A percentile compares a stretch with the other conserved stretches of the same genome.
These are phyloP conservation scores for Notothenia coriiceps DNA, from an alignment of 2,113 vertebrate genomes.

Conservation along the genomic window DNA sequence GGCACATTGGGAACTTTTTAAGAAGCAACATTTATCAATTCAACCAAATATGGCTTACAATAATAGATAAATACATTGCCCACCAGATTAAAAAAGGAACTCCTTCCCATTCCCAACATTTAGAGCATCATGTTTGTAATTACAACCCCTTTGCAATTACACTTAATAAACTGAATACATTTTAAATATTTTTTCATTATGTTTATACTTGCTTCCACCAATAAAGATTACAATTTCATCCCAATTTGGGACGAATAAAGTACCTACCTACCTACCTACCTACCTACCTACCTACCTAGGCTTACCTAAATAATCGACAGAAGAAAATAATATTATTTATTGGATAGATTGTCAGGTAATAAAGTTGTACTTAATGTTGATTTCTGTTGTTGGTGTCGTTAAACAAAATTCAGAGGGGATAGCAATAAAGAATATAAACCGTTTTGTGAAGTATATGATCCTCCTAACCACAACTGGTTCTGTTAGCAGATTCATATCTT, in stretches of 20 bases:
- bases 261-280: too few relatives aligned
- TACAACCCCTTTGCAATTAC: neutral
- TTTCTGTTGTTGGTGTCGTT: neutral
- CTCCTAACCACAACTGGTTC: neutral
- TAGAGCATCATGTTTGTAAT: neutral
- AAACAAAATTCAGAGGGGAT: too few relatives aligned
- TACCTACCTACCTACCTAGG: too few relatives aligned
- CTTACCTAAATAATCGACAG: neutral
- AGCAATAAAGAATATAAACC: neutral
- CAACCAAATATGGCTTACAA: too few relatives aligned
- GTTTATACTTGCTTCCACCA: too few relatives aligned
- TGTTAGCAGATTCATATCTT: neutral
- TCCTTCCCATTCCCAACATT: neutral
- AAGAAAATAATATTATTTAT: neutral
- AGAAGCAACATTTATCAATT: neutral
- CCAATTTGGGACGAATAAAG: too few relatives aligned
- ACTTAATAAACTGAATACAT: neutral
- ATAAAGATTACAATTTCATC: too few relatives aligned
- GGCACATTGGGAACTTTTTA: neutral
- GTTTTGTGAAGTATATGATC: neutral
- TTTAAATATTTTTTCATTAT: too few relatives aligned
- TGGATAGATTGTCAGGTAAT: neutral
- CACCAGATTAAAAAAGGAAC: neutral
- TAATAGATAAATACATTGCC: neutral
- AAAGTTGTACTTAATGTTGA: neutral